Conservation (phyloP, 2,797 vertebrate genomes). For the Lithobates pipiens region DNA sequence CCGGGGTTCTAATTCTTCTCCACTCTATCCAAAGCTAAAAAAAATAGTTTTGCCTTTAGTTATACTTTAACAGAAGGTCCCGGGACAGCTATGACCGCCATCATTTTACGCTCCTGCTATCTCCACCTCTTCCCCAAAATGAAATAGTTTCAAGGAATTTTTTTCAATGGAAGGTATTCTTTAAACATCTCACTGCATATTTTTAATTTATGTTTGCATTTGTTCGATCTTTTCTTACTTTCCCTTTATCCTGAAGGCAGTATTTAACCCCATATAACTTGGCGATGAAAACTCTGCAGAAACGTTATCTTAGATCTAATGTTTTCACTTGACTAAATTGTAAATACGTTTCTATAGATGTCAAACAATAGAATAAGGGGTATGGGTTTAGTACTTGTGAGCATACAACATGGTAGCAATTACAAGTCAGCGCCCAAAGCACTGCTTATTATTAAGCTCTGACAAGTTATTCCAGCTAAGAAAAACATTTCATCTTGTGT, state of each 20-base stretch:
- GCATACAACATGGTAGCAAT: slow-evolving; percentile 71
- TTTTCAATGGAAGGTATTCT: too few relatives aligned
- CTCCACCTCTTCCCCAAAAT: neutral
- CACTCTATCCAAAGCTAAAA: too few relatives aligned
- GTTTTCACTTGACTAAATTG: neutral
- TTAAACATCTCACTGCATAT: too few relatives aligned
- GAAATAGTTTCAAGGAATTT: neutral
- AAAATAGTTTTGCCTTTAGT: too few relatives aligned
- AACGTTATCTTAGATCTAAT: neutral
- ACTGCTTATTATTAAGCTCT: slow-evolving; percentile 73
- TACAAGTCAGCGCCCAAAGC: slow-evolving; percentile 73
- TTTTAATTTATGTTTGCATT: too few relatives aligned
- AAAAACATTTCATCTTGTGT: slow-evolving; percentile 77
- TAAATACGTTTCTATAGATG: neutral
- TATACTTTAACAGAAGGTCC: neutral
- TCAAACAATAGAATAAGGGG: neutral
- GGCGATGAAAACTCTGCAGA: neutral
- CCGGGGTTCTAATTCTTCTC: too few relatives aligned
- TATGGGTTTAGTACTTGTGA: neutral
- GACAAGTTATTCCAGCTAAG: slow-evolving; percentile 75
- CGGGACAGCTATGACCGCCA: neutral
- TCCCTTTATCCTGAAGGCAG: too few relatives aligned
- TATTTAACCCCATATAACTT: too few relatives aligned
- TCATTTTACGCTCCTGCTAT: neutral
- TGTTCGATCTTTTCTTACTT: neutral